phyloP scores from a whole-genome alignment of 2,113 vertebrate species.

The Camarhynchus parvulus region DNA sequence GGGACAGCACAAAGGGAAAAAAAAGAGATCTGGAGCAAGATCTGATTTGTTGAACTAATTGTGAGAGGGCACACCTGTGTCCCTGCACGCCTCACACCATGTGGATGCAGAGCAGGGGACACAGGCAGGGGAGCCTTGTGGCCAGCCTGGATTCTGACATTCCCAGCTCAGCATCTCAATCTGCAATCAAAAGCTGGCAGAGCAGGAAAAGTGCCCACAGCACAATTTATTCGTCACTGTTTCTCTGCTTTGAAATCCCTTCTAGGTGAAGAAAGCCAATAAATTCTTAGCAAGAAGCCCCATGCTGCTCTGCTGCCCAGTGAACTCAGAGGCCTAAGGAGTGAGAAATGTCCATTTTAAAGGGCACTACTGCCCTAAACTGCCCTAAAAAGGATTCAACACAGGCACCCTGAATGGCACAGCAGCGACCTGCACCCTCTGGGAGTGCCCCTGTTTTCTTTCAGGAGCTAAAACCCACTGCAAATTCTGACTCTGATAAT shows the following conservation, averaged over 20 bases:
- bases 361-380: background rate
- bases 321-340: fast-evolving
- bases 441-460: background rate
- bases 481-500: background rate
- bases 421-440: background rate
- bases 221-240: fast-evolving
- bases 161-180: background rate
- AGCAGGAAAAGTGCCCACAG: background rate
- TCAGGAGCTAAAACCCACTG: background rate
- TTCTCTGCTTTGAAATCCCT: background rate
- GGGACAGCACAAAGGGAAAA: fast-evolving
- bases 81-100: background rate
- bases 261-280: background rate
- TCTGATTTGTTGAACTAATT: background rate
- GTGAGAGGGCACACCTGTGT: background rate
- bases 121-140: background rate
- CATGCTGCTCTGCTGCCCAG: background rate
- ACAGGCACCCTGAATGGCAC: fast-evolving
- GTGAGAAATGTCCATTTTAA: background rate
- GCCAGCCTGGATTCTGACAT: background rate
- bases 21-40: background rate
- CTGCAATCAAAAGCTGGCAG: background rate
- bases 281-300: background rate
- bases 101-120: background rate
- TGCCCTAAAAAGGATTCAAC: fast-evolving